Percentiles rank a stretch among this genome's conserved stretches.
Conservation (phyloP, 2,888 invertebrate genomes). For the Griposia aprilina region DNA sequence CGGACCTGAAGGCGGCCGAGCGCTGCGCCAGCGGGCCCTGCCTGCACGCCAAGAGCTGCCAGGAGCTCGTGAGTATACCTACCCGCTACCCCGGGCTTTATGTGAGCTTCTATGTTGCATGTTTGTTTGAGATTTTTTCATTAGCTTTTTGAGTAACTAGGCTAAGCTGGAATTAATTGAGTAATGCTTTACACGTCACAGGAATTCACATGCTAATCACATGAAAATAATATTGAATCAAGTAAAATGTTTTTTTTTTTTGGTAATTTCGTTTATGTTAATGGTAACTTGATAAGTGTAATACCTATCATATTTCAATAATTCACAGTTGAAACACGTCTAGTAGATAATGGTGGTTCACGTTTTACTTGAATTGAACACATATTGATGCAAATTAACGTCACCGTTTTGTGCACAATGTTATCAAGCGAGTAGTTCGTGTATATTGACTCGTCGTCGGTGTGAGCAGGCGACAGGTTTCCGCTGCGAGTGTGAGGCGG, state of each 20-base stretch:
- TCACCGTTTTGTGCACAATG: background rate
- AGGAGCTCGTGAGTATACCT: constrained; percentile 91
- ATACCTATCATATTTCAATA: background rate
- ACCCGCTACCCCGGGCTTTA: background rate
- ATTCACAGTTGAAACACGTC: background rate
- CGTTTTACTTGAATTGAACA: constrained; percentile 14
- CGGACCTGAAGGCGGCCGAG: constrained; percentile 80
- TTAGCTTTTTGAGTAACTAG: constrained; percentile 18
- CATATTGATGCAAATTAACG: background rate
- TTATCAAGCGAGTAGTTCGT: background rate
- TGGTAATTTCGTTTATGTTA: background rate
- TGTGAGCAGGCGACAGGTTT: constrained; percentile 81
- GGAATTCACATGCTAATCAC: background rate
- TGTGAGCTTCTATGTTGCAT: constrained; percentile 39
- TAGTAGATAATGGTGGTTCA: constrained; percentile 21
- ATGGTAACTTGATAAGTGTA: background rate
- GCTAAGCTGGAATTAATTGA: constrained; percentile 1
- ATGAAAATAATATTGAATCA: background rate
- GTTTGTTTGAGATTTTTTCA: background rate
- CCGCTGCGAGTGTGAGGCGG: constrained; percentile 93
- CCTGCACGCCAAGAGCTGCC: constrained; percentile 91
- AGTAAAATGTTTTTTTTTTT: background rate
- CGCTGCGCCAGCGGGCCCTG: constrained; percentile 91
- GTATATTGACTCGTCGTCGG: background rate
- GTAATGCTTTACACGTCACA: background rate